These are phyloP conservation scores for Blastobasis adustella DNA, from an alignment of 2,888 invertebrate genomes.

Conservation along the genomic window DNA sequence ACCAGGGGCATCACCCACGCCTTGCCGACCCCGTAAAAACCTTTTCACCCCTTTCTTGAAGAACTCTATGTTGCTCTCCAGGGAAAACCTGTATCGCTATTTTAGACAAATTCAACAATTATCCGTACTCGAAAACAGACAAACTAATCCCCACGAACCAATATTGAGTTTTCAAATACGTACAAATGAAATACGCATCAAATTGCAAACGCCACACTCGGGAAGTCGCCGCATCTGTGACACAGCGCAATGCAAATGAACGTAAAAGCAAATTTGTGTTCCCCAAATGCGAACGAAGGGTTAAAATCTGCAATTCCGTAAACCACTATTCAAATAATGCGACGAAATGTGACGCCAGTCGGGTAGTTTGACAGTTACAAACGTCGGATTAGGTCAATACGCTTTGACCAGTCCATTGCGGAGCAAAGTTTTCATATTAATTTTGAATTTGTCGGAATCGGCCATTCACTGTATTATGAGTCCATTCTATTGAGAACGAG, in stretches of 20 bases:
- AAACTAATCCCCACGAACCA: no score
- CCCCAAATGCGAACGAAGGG: slow-evolving; percentile 66
- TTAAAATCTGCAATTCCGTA: slow-evolving; percentile 73
- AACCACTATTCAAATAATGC: slow-evolving; percentile 59
- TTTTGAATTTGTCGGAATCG: background rate
- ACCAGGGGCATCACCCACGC: no score
- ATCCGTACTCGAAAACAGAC: no score
- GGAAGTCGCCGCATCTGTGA: slow-evolving; percentile 58
- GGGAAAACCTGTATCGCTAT: no score
- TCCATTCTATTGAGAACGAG: no score
- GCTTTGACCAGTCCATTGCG: background rate
- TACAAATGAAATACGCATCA: slow-evolving; percentile 8
- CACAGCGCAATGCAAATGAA: slow-evolving; percentile 63
- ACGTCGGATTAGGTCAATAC: background rate
- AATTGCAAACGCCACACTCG: slow-evolving; percentile 35
- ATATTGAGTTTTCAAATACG: no score
- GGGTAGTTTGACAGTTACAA: slow-evolving; percentile 37
- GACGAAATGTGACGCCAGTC: slow-evolving; percentile 55
- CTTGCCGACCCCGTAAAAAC: no score
- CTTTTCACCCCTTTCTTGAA: no score
- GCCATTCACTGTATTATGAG: no score
- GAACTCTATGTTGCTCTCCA: no score
- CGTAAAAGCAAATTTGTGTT: slow-evolving; percentile 73
- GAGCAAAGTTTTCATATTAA: slow-evolving; percentile 10
- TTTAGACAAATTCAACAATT: no score